These are phyloP conservation scores for Cottoperca gobio DNA, from an alignment of 2,797 vertebrate species.

Conservation along the genomic window DNA sequence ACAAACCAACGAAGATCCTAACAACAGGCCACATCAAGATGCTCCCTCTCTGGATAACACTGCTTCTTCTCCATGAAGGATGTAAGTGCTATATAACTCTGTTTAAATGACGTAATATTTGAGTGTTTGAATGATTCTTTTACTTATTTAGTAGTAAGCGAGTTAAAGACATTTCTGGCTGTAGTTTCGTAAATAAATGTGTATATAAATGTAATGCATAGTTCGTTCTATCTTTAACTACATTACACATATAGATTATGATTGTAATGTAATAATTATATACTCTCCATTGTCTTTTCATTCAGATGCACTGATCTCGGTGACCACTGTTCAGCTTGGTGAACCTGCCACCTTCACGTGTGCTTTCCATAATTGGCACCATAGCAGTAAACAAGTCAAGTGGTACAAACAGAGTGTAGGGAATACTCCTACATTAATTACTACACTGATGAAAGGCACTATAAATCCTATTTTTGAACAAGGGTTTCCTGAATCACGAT, in stretches of 20 bases:
- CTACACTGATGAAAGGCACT: constrained; percentile 4
- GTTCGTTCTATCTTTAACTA: neutral
- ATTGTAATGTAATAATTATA: neutral
- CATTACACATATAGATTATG: neutral
- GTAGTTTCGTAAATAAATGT: neutral
- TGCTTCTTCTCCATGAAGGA: constrained; percentile 40
- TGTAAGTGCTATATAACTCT: constrained; percentile 30
- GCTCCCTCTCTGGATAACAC: constrained; percentile 14
- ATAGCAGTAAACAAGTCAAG: constrained; percentile 34
- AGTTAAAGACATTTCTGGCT: neutral
- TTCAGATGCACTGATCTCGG: constrained; percentile 41
- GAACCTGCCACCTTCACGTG: constrained; percentile 43
- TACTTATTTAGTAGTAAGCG: rapidly evolving
- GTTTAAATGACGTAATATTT: neutral
- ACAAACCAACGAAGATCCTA: neutral
- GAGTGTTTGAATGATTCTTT: neutral
- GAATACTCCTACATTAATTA: constrained; percentile 33
- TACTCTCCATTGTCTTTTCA: neutral
- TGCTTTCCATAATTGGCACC: neutral
- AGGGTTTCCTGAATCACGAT: constrained; percentile 26
- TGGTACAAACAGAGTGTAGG: constrained; percentile 61
- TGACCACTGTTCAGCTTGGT: constrained; percentile 12
- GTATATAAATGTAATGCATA: neutral
- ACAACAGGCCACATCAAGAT: constrained; percentile 4
- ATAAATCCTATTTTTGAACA: neutral